Evolutionary conservation across 2,113 vertebrate species (phyloP).

Genomic region (Pseudopipra pipra): DNA sequence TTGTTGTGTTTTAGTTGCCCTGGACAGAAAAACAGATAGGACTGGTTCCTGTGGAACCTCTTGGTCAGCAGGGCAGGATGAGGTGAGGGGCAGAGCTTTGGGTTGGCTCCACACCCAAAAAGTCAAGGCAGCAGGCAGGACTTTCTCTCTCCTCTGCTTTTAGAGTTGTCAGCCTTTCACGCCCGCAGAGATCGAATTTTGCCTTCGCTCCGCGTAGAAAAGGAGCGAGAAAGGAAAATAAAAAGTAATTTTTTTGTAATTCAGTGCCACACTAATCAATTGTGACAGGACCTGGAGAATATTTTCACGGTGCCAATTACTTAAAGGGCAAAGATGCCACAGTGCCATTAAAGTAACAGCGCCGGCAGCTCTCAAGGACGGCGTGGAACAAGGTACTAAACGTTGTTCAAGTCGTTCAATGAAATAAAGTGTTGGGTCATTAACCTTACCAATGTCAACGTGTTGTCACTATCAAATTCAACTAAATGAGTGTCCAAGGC

Average conservation of each 20-base stretch:
- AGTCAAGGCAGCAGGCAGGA: neutral
- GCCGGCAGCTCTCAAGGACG: slow-evolving; percentile 66
- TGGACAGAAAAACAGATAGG: neutral
- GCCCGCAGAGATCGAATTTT: neutral
- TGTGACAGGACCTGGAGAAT: slow-evolving; percentile 69
- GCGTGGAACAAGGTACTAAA: slow-evolving; percentile 74
- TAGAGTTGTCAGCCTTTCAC: neutral
- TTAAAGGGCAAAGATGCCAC: slow-evolving; percentile 76
- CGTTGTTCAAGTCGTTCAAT: slow-evolving; percentile 73
- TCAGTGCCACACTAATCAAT: slow-evolving; percentile 58
- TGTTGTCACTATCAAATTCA: slow-evolving; percentile 73
- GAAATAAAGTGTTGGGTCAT: slow-evolving; percentile 76
- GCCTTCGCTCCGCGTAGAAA: neutral
- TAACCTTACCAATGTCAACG: slow-evolving; percentile 81
- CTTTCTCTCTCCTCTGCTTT: neutral
- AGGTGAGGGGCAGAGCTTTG: neutral
- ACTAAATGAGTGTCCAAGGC: slow-evolving; percentile 73
- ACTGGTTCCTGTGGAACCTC: neutral
- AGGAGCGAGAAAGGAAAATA: slow-evolving; percentile 8
- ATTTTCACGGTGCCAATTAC: slow-evolving; percentile 73
- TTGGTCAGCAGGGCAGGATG: neutral
- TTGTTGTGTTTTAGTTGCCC: neutral
- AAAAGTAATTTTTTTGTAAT: slow-evolving; percentile 35
- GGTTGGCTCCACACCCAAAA: neutral
- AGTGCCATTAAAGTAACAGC: slow-evolving; percentile 66